Percentiles rank a stretch among this genome's conserved stretches.
Evolutionary conservation across 64 coral and sea anemone genomes (phyloP).

Genomic region (Dendronephthya gigantea): DNA sequence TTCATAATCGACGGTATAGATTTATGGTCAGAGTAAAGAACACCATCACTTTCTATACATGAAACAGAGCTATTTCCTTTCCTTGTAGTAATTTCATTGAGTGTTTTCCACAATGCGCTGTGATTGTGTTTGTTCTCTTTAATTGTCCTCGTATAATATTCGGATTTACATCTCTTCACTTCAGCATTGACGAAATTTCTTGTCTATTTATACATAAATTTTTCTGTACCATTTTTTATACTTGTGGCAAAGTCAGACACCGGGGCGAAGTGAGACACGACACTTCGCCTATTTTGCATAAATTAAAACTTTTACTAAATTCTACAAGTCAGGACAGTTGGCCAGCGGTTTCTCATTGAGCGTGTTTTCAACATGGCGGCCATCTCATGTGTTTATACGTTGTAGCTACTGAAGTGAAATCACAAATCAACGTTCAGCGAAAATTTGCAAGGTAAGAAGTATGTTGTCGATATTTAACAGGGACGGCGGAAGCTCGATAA

Average conservation of each 20-base stretch:
- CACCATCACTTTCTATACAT: constrained; percentile 33
- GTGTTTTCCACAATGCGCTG: constrained; percentile 32
- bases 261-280: constrained; percentile 7
- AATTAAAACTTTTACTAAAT: neutral
- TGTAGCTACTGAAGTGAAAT: too few relatives aligned
- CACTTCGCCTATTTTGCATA: neutral
- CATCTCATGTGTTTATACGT: too few relatives aligned
- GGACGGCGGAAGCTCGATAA: too few relatives aligned
- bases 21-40: neutral
- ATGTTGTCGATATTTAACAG: too few relatives aligned
- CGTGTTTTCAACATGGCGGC: neutral
- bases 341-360: constrained; percentile 10
- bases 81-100: constrained; percentile 31
- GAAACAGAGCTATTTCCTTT: constrained; percentile 16
- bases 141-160: constrained; percentile 9
- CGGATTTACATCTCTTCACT: constrained; percentile 37
- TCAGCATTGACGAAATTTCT: constrained; percentile 17
- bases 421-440: too few relatives aligned
- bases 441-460: too few relatives aligned
- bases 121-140: constrained; percentile 33
- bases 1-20: neutral
- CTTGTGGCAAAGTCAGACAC: neutral
- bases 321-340: constrained; percentile 9
- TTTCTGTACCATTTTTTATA: neutral
- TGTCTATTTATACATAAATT: constrained; percentile 10